Percentiles rank a stretch among this genome's conserved stretches.
phyloP scores from a whole-genome alignment of 2,888 invertebrate genomes.

The Embidobia sp. region DNA sequence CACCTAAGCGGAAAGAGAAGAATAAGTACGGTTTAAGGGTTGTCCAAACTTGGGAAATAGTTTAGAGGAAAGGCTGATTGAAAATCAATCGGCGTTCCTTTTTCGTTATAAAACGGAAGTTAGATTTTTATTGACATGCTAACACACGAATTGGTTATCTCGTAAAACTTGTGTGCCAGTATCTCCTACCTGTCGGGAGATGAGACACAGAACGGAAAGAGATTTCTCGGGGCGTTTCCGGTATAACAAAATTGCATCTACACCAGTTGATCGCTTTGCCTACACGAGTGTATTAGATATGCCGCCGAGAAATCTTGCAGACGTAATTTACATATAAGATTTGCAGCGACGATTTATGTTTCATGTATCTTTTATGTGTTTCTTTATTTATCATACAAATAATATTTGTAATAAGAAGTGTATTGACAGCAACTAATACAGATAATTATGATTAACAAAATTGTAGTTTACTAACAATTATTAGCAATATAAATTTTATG shows the following conservation, averaged over 20 bases:
- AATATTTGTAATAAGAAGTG: too few relatives aligned
- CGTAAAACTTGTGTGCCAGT: slow-evolving; percentile 56
- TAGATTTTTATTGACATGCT: slow-evolving; percentile 62
- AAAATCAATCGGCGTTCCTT: slow-evolving; percentile 44
- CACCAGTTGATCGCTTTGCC: slow-evolving; percentile 59
- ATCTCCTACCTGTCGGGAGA: slow-evolving; percentile 56
- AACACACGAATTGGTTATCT: slow-evolving; percentile 60
- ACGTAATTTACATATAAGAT: slow-evolving; percentile 45
- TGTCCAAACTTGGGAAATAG: too few relatives aligned
- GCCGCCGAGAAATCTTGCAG: slow-evolving; percentile 41
- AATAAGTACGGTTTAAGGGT: too few relatives aligned
- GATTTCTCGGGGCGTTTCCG: slow-evolving; percentile 61
- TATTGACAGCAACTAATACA: too few relatives aligned
- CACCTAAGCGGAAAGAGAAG: too few relatives aligned
- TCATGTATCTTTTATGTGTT: background rate
- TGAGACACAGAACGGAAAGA: slow-evolving; percentile 62
- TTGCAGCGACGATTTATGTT: slow-evolving; percentile 4
- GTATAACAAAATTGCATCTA: slow-evolving; percentile 61
- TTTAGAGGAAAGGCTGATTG: slow-evolving; percentile 34
- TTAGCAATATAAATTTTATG: too few relatives aligned
- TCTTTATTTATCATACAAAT: too few relatives aligned
- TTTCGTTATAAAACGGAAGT: slow-evolving; percentile 59
- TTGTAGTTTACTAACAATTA: too few relatives aligned
- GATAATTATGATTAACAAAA: too few relatives aligned
- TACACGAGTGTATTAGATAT: slow-evolving; percentile 47